Conservation (phyloP, 2,113 vertebrate species). For the Drymodes brunneopygia region DNA sequence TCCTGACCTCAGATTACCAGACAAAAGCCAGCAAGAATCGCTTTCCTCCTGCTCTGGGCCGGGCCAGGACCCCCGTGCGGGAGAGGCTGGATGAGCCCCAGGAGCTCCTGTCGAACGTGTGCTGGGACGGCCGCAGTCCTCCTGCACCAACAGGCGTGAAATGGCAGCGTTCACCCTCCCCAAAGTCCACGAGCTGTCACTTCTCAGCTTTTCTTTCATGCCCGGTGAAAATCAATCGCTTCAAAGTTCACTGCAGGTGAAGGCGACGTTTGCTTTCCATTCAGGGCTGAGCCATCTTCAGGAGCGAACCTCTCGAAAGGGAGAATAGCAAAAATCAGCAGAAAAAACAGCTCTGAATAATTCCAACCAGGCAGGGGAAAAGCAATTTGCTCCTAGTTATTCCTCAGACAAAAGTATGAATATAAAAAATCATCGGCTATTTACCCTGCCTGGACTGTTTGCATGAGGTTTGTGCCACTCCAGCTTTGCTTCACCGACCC, state of each 20-base stretch:
- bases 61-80: background rate
- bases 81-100: background rate
- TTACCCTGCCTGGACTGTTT: constrained; percentile 38
- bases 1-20: constrained; percentile 50
- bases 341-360: constrained; percentile 45
- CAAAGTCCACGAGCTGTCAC: background rate
- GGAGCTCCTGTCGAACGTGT: background rate
- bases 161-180: background rate
- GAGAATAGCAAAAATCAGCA: constrained; percentile 58
- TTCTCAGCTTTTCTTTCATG: background rate
- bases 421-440: constrained; percentile 38
- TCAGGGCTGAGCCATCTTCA: background rate
- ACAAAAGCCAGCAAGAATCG: constrained; percentile 12
- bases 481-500: constrained; percentile 7
- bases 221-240: constrained; percentile 15
- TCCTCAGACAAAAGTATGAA: constrained; percentile 49
- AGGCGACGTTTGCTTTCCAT: constrained; percentile 38
- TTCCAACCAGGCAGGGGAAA: background rate
- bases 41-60: background rate
- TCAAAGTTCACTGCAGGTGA: constrained; percentile 48
- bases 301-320: background rate
- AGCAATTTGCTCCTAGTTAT: constrained; percentile 57
- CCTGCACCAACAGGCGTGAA: background rate
- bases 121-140: background rate
- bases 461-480: background rate